Evolutionary conservation across 1,140 invertebrate genomes (phyloP), one percentile per base, ranked within the genome.

Genomic region (Whitmania pigra): DNA sequence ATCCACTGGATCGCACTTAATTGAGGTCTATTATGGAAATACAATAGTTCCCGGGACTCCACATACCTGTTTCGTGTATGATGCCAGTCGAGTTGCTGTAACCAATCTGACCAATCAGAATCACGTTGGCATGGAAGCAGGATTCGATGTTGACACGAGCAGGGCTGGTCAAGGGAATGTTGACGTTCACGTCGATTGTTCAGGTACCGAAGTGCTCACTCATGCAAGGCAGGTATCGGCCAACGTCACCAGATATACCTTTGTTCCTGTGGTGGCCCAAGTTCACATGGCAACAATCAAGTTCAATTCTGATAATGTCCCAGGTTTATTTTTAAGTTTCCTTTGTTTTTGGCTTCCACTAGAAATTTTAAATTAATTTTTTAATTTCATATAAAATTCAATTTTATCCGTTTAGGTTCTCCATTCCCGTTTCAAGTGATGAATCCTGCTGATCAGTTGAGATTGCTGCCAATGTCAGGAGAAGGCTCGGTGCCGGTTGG

Each of bases 161-260:
- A 89, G 93, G 82, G 93, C 94, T 69, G 96, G 96, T 18, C 94
- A 97, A 85, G 96, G 96, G 15, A 97, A 97, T 82, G 84, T 98
- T 57, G 94, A 98, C 84, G 96, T 98, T 55, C 93, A 93, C 25
- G 96, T 98, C 75, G 92, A 90, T 73, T 91, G 91, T 53, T 87
- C 22, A n/a, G 57, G 29, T 4, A 31, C 57, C 11, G 57, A 63
- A 20, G 57, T 63, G 57, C 22, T 63, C 57, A 63, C 57, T 7
- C 22, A 31, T 13, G 57, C 57, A 11, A 31, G 22, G 11, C 57
- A 90, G 77, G 87, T 85, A 11, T 80, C 76, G 22, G 75, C 78
- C 40, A 83, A 82, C 31, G 73, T 79, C 7, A 81, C 82, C 76
- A 76, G 92, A 81, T 87, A 94, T 53, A 87, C 91, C 27, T 96